Conservation (phyloP, 2,888 invertebrate genomes). For the Pristionchus mayeri region DNA sequence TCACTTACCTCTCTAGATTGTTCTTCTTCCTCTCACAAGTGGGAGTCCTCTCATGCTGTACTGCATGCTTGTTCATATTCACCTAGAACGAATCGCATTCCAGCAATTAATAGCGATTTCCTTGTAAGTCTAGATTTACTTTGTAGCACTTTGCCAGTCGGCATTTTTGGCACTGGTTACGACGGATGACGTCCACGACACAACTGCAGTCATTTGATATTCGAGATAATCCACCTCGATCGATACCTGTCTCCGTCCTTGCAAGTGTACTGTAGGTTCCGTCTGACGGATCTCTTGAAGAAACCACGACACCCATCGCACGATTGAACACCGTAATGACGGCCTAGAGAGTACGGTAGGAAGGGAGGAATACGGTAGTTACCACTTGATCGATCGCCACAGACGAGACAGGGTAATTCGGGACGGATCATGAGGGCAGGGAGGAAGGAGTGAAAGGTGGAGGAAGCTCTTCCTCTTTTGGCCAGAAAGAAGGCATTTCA, state of each 20-base stretch:
- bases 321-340: constrained; percentile 78
- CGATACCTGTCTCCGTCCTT: constrained; percentile 87
- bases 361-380: not conserved
- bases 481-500: constrained; percentile 41
- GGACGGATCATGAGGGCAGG: constrained; percentile 51
- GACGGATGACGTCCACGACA: constrained; percentile 89
- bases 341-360: too few relatives aligned
- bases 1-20: not conserved
- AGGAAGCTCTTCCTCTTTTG: constrained; percentile 38
- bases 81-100: constrained; percentile 35
- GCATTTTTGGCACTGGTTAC: constrained; percentile 96
- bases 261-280: constrained; percentile 79
- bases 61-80: constrained; percentile 63
- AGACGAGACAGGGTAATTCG: constrained; percentile 61
- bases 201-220: constrained; percentile 76
- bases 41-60: constrained; percentile 45
- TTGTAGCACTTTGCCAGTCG: constrained; percentile 91
- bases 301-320: constrained; percentile 85
- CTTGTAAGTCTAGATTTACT: too few relatives aligned
- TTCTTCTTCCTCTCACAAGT: not conserved
- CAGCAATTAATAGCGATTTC: too few relatives aligned
- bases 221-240: not conserved
- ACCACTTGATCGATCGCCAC: constrained; percentile 71
- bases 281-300: constrained; percentile 88
- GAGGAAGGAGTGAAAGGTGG: constrained; percentile 26